A percentile compares a stretch with the other conserved stretches of the same genome.
Conservation (phyloP, 2,113 vertebrate genomes). For the Macquaria ambigua region DNA sequence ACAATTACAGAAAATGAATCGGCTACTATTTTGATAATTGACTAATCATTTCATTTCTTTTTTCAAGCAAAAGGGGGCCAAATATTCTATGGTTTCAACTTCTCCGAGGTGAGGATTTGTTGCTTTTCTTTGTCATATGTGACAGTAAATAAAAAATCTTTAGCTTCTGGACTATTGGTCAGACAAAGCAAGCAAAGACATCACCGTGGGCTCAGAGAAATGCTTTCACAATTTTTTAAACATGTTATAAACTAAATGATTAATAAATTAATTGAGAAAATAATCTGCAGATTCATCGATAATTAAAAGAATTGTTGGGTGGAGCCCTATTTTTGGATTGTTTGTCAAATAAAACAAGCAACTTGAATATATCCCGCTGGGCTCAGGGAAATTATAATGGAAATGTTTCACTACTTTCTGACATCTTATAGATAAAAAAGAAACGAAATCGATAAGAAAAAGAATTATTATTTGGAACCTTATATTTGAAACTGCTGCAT, state of each 20-base stretch:
- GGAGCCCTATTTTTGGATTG: too few species aligned
- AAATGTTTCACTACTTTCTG: neutral
- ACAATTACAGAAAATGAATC: too few species aligned
- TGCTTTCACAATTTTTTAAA: neutral
- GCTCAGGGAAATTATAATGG: neutral
- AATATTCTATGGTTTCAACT: neutral
- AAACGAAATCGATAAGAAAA: neutral
- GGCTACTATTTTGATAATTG: neutral
- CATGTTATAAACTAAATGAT: neutral
- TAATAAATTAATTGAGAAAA: neutral
- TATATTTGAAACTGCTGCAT: neutral
- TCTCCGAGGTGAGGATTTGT: neutral
- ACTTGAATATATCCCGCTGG: neutral
- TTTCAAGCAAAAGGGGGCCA: neutral
- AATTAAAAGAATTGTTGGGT: neutral
- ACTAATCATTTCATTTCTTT: neutral
- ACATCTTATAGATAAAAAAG: neutral
- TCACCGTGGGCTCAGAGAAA: neutral
- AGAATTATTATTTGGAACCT: neutral
- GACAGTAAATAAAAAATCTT: neutral
- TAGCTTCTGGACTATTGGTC: neutral
- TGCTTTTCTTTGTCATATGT: neutral
- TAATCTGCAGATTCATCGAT: neutral
- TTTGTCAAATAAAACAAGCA: slow-evolving; percentile 1
- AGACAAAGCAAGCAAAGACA: neutral